Evolutionary conservation across 1,140 invertebrate genomes (phyloP), one percentile per base, ranked within the genome.

Genomic region (Pissodes strobi): DNA sequence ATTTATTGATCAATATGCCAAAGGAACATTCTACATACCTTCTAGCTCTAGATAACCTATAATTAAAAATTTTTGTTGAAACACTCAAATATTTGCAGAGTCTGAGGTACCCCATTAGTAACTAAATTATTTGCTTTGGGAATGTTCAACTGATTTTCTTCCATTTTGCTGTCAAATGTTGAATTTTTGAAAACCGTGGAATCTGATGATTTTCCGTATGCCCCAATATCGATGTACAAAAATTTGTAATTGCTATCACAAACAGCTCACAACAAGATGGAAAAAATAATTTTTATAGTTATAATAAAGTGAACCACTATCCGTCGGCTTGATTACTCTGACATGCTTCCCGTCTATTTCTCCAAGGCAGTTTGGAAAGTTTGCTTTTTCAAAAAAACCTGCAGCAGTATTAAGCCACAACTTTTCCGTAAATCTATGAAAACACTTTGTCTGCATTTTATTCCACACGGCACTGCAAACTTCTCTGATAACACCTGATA

Each of bases 291-390:
- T 4, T 38, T 72, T 73, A 49, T 75, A 77, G 64, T 77, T 77
- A 37, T 69, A 76, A 66, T 67, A 71, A 1, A 72, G 63, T 12
- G 73, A 76, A 55, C 78, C 76, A 70, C 72, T 73, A 51, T 67
- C 38, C 13, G n/a, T 21, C 12, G 72, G 71, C 25, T 66, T 61
- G 60, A 73, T 65, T 34, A 81, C 72, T 64, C 72, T 64, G 22
- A 80, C 67, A 58, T 80, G 79, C 52, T 80, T 81, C 10, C 79
- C 80, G 56, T 77, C 77, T n/a, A 77, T 58, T 13, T 74, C 72
- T 27, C 72, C 75, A 4, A 78, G 41, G 63, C 74, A 78, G 60
- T 78, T 72, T 15, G 77, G 75, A 45, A 79, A 74, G 71, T 78
- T 72, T 49, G 74, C 73, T 58, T 64, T 61, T 34, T 66, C 57